phyloP scores from a whole-genome alignment of 2,113 vertebrate species.

The Apteryx mantelli region DNA sequence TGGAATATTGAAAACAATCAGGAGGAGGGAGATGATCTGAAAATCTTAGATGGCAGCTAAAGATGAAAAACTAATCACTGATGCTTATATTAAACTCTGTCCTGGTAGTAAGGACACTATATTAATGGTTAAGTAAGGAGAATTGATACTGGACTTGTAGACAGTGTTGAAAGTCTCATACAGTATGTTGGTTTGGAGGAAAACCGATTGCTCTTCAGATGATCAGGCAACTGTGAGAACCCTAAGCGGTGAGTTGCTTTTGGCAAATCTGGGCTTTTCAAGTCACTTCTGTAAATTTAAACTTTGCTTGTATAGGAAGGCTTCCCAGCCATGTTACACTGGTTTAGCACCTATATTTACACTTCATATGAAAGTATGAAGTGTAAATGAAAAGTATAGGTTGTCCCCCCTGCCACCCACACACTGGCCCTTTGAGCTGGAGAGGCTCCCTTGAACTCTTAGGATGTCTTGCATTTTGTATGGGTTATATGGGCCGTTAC shows the following conservation, averaged over 20 bases:
- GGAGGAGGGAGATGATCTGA: not conserved
- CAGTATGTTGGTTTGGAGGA: not conserved
- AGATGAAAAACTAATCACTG: not conserved
- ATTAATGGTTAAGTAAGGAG: not conserved
- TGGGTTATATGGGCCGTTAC: not conserved
- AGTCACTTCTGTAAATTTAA: not conserved
- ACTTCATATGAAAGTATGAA: not conserved
- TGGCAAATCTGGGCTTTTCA: not conserved
- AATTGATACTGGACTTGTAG: not conserved
- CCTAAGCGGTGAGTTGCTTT: not conserved
- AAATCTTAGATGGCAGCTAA: not conserved
- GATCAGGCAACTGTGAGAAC: not conserved
- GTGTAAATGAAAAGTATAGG: not conserved
- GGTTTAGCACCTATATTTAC: not conserved
- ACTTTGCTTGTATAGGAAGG: not conserved
- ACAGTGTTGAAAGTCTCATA: not conserved
- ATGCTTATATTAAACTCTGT: not conserved
- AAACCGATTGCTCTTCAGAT: not conserved
- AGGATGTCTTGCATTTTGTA: not conserved
- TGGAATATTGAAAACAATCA: not conserved
- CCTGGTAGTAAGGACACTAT: not conserved
- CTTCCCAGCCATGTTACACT: not conserved
- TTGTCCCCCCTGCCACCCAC: fast-evolving
- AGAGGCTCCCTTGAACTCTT: not conserved
- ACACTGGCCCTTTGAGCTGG: not conserved